Conservation (phyloP, 1,140 invertebrate genomes). For the Sarcophaga bullata region DNA sequence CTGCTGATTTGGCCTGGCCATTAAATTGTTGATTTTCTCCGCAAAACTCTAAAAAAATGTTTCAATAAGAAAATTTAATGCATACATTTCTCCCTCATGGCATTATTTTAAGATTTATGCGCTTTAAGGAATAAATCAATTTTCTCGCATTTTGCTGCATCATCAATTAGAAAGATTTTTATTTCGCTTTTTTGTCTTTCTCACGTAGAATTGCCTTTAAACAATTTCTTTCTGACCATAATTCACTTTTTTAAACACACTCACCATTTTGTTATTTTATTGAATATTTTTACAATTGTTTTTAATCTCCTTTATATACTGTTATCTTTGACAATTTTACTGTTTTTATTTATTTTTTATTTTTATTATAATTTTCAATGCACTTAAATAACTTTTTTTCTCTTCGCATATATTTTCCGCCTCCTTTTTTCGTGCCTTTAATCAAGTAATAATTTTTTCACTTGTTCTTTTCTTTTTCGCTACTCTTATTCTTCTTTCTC, state of each 20-base stretch:
- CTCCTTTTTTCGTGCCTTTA: not conserved
- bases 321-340: not conserved
- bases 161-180: slow-evolving; percentile 14
- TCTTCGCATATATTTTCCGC: not conserved
- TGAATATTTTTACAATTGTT: not conserved
- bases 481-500: not conserved
- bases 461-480: not conserved
- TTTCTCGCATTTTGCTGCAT: not conserved
- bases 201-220: not conserved
- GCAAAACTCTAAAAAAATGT: slow-evolving; percentile 74
- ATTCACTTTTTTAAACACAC: not conserved
- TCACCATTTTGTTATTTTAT: slow-evolving; percentile 21
- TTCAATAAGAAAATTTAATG: not conserved
- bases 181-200: not conserved
- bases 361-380: not conserved
- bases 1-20: slow-evolving; percentile 78
- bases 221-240: not conserved
- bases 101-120: not conserved
- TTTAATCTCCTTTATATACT: not conserved
- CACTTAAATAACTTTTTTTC: slow-evolving; percentile 22
- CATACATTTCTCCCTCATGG: not conserved
- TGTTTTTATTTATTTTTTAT: not conserved
- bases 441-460: slow-evolving; percentile 19
- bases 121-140: not conserved
- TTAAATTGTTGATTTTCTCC: slow-evolving; percentile 79